These are phyloP conservation scores for Ambastaia sidthimunki DNA, from an alignment of 2,797 vertebrate species.

Conservation along the genomic window DNA sequence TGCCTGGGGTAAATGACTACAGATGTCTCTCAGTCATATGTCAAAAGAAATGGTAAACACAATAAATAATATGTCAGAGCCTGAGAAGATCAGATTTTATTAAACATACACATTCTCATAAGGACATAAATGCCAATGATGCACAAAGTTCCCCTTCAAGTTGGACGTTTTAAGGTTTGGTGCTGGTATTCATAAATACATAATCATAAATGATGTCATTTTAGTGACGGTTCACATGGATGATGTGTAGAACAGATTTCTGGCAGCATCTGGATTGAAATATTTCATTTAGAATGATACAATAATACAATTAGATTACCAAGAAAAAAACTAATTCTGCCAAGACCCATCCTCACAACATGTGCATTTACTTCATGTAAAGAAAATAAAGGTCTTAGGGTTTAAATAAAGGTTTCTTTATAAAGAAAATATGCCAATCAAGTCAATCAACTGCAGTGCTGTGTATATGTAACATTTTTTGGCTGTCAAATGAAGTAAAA, in stretches of 20 bases:
- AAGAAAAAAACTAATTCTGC: background rate
- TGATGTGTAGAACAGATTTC: constrained; percentile 32
- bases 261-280: background rate
- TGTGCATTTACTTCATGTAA: constrained; percentile 55
- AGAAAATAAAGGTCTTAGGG: constrained; percentile 45
- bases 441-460: constrained; percentile 66
- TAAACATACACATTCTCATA: constrained; percentile 21
- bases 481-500: constrained; percentile 71
- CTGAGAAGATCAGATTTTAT: constrained; percentile 36
- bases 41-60: constrained; percentile 36
- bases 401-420: constrained; percentile 54
- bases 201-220: constrained; percentile 28
- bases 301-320: background rate
- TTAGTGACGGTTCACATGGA: constrained; percentile 11
- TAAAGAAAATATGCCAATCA: constrained; percentile 52
- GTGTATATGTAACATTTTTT: constrained; percentile 74
- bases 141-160: constrained; percentile 29
- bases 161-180: constrained; percentile 4
- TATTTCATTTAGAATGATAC: constrained; percentile 18
- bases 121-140: constrained; percentile 42
- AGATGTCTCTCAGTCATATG: constrained; percentile 38
- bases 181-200: background rate
- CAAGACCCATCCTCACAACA: constrained; percentile 53
- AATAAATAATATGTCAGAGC: constrained; percentile 36
- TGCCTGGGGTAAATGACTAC: constrained; percentile 34